A percentile compares a stretch with the other conserved stretches of the same genome.
phyloP scores from a whole-genome alignment of 2,113 vertebrate species.

The Anarhynchus alexandrinus region DNA sequence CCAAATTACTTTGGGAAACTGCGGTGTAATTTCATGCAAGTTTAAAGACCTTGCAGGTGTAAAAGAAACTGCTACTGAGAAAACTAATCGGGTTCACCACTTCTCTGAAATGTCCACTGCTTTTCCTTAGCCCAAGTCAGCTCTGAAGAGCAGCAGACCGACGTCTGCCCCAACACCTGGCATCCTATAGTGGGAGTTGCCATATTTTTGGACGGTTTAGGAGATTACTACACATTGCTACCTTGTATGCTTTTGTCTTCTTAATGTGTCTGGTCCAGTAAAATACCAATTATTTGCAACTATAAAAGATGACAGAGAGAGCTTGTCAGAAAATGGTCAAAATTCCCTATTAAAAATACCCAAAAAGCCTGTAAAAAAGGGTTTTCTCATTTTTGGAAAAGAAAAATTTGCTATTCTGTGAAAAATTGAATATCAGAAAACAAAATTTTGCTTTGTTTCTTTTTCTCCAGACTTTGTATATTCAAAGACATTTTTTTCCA shows the following conservation, averaged over 20 bases:
- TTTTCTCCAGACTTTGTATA: neutral
- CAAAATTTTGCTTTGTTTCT: neutral
- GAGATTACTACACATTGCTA: neutral
- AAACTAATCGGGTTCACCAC: neutral
- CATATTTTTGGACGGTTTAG: neutral
- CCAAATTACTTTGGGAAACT: neutral
- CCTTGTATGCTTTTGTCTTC: neutral
- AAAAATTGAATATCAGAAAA: neutral
- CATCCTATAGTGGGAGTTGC: neutral
- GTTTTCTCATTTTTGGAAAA: neutral
- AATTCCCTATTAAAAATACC: neutral
- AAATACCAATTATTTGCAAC: neutral
- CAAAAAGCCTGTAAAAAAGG: neutral
- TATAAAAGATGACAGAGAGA: neutral
- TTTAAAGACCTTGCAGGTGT: neutral
- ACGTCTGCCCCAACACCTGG: neutral
- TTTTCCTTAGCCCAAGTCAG: neutral
- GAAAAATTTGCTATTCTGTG: neutral
- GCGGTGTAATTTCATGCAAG: neutral
- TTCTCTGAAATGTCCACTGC: neutral
- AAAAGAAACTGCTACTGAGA: neutral
- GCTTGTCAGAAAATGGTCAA: neutral
- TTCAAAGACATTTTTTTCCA: neutral
- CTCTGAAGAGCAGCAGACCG: neutral
- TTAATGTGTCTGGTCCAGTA: neutral